Evolutionary conservation across 92 coral and sea anemone genomes (phyloP).

Genomic region (Porites cylindrica): DNA sequence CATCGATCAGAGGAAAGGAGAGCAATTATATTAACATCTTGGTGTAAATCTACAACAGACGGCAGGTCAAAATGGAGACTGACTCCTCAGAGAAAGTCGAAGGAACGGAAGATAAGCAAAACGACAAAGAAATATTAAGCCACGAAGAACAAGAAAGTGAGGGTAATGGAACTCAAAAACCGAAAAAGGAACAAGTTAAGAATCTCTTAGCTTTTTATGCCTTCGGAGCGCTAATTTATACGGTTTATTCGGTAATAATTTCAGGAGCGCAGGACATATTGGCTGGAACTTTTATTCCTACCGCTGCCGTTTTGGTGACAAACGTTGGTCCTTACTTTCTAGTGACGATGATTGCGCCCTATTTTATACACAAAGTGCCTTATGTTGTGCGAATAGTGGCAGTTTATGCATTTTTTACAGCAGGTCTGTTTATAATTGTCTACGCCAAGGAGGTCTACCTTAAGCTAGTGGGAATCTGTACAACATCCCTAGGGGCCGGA

Average conservation of each 20-base stretch:
- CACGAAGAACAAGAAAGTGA: conserved; percentile 14
- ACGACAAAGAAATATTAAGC: neutral
- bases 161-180: conserved; percentile 29
- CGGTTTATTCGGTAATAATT: conserved; percentile 88
- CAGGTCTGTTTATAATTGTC: conserved; percentile 86
- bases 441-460: conserved; percentile 84
- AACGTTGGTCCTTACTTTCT: conserved; percentile 90
- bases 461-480: conserved; percentile 84
- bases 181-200: conserved; percentile 61
- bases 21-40: neutral
- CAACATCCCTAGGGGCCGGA: conserved; percentile 91
- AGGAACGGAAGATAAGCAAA: neutral
- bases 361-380: conserved; percentile 82
- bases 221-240: conserved; percentile 85
- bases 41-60: neutral
- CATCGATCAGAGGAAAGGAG: neutral
- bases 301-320: conserved; percentile 91
- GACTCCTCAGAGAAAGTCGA: neutral
- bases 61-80: conserved; percentile 19
- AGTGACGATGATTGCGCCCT: conserved; percentile 87
- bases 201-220: conserved; percentile 82
- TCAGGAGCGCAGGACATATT: conserved; percentile 92
- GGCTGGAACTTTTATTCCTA: conserved; percentile 87
- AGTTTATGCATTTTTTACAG: conserved; percentile 74
- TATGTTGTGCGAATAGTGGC: conserved; percentile 77